phyloP scores from a whole-genome alignment of 2,888 invertebrate genomes.

The Priocnemis perturbator region DNA sequence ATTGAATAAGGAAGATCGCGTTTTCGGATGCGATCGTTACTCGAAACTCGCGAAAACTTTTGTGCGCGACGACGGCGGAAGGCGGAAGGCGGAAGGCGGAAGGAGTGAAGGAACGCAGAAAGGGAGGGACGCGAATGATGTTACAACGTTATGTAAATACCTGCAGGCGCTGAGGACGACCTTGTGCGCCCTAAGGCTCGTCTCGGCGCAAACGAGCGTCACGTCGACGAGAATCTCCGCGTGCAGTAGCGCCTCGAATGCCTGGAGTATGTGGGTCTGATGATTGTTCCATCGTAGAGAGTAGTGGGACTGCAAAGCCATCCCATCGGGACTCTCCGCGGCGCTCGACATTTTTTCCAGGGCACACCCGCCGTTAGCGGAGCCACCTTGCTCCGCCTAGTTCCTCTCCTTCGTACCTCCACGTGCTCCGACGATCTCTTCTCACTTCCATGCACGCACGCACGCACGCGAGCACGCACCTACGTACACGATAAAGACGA shows the following conservation, averaged over 20 bases:
- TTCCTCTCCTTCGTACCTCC: constrained; percentile 51
- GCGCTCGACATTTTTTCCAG: constrained; percentile 70
- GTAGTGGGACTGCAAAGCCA: constrained; percentile 86
- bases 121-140: no score
- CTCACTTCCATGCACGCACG: constrained; percentile 61
- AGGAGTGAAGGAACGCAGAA: no score
- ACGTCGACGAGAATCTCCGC: constrained; percentile 93
- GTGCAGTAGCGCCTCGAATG: constrained; percentile 92
- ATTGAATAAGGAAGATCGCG: no score
- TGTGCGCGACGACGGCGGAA: no score
- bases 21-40: no score
- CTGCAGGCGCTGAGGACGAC: constrained; percentile 90
- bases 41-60: no score
- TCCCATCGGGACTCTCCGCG: constrained; percentile 71
- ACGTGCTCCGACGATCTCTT: constrained; percentile 43
- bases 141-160: constrained; percentile 55
- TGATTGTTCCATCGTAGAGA: constrained; percentile 96
- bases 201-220: constrained; percentile 91
- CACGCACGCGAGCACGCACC: constrained; percentile 42
- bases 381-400: constrained; percentile 66
- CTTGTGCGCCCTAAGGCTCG: constrained; percentile 91
- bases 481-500: constrained; percentile 3
- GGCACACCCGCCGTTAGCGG: constrained; percentile 56
- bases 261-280: constrained; percentile 89
- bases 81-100: no score